Evolutionary conservation across 2,797 vertebrate species (phyloP), one percentile per base, ranked within the genome.

Genomic region (Danio aesculapii): DNA sequence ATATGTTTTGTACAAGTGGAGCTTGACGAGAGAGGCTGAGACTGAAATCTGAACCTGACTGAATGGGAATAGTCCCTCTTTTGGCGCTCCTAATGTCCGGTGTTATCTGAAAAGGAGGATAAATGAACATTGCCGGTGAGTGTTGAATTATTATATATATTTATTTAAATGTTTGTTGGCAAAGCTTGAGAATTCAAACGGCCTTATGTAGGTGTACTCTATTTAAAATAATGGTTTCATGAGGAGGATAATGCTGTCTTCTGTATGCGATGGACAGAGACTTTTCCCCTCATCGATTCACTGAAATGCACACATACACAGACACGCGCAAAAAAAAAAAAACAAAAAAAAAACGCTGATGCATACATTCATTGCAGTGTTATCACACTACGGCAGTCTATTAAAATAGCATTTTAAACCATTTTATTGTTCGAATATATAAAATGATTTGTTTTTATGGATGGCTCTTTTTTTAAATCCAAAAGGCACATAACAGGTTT

Each of bases 1-100:
- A 88, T 89, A 90, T 90, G 91, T 89, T 90, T 89, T 87, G 90
- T 91, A 90, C 90, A 92, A 91, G 91, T 88, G 89, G 89, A 92
- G 87, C 88, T 90, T 83, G 88, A 91, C 89, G 89, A 91, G 89
- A 92, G 89, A 91, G 91, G 90, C 91, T 87, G 92, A 88, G 92
- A 91, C 86, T 94, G 92, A 94, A 90, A 93, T 88, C 84, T 89
- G 90, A 94, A 86, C 84, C 74, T 79, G 80, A 70, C 76, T 82
- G 82, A 87, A 84, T 82, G 78, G 86, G 83, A 83, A 79, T 75
- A 83, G 78, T 72, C 75, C 85, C 70, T 72, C 78, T 87, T 75
- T 66, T 44, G 64, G 61, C 77, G 49, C 70, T 68, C 73, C 64
- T 67, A 17, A 83, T 81, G 77, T 68, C 61, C 76, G 53, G 78